Base-by-base conservation (phyloP, 2,888 invertebrate genomes). In the Tortricodes alternella region DNA sequence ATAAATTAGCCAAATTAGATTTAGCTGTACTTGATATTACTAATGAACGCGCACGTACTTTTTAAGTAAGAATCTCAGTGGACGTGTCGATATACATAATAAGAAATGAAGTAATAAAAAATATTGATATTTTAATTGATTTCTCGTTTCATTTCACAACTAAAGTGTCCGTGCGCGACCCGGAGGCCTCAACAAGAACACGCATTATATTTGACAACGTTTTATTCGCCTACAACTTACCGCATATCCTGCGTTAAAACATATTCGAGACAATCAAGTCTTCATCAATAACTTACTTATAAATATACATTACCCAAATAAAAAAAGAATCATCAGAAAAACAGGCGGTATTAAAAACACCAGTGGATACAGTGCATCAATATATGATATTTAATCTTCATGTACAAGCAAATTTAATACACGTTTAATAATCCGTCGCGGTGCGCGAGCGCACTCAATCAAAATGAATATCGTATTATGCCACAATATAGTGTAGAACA, bases 331-430 rank as follows among this genome's bases (percentile, higher is more conserved):
- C 68, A 65, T 61, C 69, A 69, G 67, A 73, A 81, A n/a, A 80
- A 83, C 76, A 83, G 89, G 87, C 85, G 86, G 87, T 80, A 83
- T 80, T 87, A 88, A 90, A 89, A 89, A 88, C 86, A 86, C 87
- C 88, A 86, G 82, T 76, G 76, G 78, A 74, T 88, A 92, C 92
- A 93, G 93, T 94, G 94, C 93, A 93, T 94, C 93, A 93, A 93
- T 93, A 93, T 93, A 93, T 92, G 92, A 93, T 93, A 93, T 93
- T 92, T 93, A 93, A 93, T 93, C 92, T 93, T 93, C 93, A 93
- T 93, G 92, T 94, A 93, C 93, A 94, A 94, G 94, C 93, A 93
- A 93, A 85, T 93, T 92, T 92, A 93, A 86, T 90, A 90, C 89
- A 89, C 86, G 81, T 86, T 85, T 75, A 76, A 82, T 83, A 80